Percentiles rank a stretch among this genome's conserved stretches.
Evolutionary conservation across 2,797 vertebrate species (phyloP).

Genomic region (Sternarchorhynchus goeldii): DNA sequence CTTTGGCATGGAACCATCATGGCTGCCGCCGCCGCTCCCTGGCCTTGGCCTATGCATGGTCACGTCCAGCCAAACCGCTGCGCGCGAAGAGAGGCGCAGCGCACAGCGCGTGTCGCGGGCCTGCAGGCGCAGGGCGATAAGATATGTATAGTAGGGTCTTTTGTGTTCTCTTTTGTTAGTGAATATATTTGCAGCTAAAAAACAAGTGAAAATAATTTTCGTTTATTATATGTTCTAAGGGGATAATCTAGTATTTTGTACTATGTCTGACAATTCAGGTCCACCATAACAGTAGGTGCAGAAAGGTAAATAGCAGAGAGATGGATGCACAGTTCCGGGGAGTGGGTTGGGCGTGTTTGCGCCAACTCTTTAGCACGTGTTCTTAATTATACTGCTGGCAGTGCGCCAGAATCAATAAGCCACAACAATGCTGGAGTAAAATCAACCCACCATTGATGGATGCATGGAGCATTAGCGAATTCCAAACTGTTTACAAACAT

Average conservation of each 20-base stretch:
- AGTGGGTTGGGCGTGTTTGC: slow-evolving; percentile 15
- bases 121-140: background rate
- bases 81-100: background rate
- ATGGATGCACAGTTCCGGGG: slow-evolving; percentile 56
- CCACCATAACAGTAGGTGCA: background rate
- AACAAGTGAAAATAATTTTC: too few species aligned
- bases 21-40: slow-evolving; percentile 40
- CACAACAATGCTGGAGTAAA: slow-evolving; percentile 62
- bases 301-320: slow-evolving; percentile 31
- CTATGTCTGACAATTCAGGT: too few species aligned
- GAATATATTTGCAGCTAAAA: too few species aligned
- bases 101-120: background rate
- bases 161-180: too few species aligned
- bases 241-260: too few species aligned
- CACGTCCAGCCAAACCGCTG: slow-evolving; percentile 32
- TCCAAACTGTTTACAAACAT: slow-evolving; percentile 72
- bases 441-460: slow-evolving; percentile 59
- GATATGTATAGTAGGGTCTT: too few species aligned
- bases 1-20: slow-evolving; percentile 41
- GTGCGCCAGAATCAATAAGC: slow-evolving; percentile 78
- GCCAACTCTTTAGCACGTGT: slow-evolving; percentile 69
- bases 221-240: too few species aligned
- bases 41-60: slow-evolving; percentile 23
- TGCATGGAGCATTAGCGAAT: slow-evolving; percentile 71
- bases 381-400: slow-evolving; percentile 74